These are phyloP conservation scores for Rhinoptilus africanus DNA, from an alignment of 2,113 vertebrate genomes.

Conservation along the genomic window DNA sequence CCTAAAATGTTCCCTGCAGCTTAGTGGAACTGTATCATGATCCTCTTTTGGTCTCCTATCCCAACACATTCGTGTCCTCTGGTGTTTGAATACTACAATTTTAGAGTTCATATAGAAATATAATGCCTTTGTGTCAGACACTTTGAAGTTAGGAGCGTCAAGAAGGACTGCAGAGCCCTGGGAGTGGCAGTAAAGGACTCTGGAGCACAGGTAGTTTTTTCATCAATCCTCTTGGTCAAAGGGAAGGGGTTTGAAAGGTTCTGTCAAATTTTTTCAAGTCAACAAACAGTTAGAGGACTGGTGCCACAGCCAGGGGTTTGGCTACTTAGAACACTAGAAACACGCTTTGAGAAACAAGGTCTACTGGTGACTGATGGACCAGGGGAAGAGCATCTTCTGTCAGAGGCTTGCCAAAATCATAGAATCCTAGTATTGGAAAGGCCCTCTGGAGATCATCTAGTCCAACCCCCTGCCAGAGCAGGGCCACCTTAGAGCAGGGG, in stretches of 20 bases:
- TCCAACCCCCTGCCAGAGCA: too few species aligned
- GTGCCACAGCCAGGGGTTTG: not conserved
- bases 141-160: not conserved
- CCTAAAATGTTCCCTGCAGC: not conserved
- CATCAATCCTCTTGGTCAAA: too few species aligned
- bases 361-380: not conserved
- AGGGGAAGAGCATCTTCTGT: not conserved
- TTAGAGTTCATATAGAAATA: not conserved
- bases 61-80: too few species aligned
- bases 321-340: not conserved
- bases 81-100: not conserved
- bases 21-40: not conserved
- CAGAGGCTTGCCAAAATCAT: not conserved
- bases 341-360: not conserved
- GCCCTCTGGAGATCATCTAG: too few species aligned
- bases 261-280: not conserved
- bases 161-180: not conserved
- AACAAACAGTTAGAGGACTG: not conserved
- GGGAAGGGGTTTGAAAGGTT: too few species aligned
- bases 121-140: not conserved
- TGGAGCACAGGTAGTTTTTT: too few species aligned
- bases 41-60: not conserved
- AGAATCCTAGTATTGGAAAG: too few species aligned
- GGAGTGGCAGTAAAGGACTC: too few species aligned
- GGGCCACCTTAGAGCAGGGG: too few species aligned